Base-by-base conservation (phyloP, 2,888 invertebrate species). In the Meiosimyza platycephala region DNA sequence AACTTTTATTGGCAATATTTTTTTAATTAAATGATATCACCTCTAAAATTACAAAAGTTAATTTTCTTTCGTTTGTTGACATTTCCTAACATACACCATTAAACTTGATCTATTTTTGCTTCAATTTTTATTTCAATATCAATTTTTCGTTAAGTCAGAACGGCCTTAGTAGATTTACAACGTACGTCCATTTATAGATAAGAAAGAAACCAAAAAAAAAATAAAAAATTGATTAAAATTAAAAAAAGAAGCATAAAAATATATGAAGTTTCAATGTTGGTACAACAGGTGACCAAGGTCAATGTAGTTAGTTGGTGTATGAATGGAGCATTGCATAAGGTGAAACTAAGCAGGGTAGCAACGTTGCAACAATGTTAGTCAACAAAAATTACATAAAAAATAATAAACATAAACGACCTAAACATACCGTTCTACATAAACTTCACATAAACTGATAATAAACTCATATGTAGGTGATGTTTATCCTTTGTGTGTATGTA, bases 211-310 rank as follows among this genome's bases (percentile, higher is more conserved):
- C 1, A 33, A 28, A 33, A 60, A 60, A 12, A 60, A 18, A 57
- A 16, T n/a, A 28, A 28, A 60, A 60, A 60, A 16, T 6, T 48
- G 16, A n/a, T 7, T 15, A 63, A 33, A 48, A 22, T 12, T 40
- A 9, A 40, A 40, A 40, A 40, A 40, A 40, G 3, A 50, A 40
- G 51, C 51, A 51, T n/a, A 51, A 63, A 63, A 33, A 60, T 60
- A 60, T 77, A 74, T 74, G 71, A 77, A 68, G 75, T 73, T 16
- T 62, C 60, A 62, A 62, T 63, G 63, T 63, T 63, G 63, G 12
- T 78, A 74, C 76, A 79, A 77, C 80, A 80, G 83, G 80, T 82
- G 81, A 80, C 81, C 83, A 82, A 82, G 83, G 81, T 82, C 81
- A 82, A 78, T 82, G 51, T 22, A 33, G 59, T 28, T 15, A 7